Conservation (phyloP, 1,140 invertebrate species). For the Parasteatoda tepidariorum region DNA sequence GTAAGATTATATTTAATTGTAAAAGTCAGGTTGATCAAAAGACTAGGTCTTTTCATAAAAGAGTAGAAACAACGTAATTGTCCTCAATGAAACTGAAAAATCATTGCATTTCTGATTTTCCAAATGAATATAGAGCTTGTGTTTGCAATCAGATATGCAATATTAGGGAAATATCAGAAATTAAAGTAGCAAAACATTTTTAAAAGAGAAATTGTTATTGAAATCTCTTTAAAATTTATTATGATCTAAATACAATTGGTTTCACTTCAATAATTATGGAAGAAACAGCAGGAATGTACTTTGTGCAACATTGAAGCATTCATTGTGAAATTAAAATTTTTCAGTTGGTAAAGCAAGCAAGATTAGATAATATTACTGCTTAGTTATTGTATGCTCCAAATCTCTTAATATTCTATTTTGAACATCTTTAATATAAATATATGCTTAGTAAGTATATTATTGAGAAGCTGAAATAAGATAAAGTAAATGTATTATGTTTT, state of each 20-base stretch:
- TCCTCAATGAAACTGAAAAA: neutral
- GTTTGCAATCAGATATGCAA: conserved; percentile 9
- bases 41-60: neutral
- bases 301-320: neutral
- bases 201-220: conserved; percentile 10
- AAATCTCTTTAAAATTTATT: conserved; percentile 39
- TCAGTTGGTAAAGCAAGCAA: too few relatives aligned
- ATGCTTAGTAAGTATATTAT: too few relatives aligned
- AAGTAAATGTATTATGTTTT: too few relatives aligned
- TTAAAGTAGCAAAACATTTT: conserved; percentile 14
- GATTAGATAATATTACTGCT: too few relatives aligned
- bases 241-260: conserved; percentile 1
- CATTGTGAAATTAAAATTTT: neutral
- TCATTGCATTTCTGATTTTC: neutral
- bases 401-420: too few relatives aligned
- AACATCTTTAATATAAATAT: too few relatives aligned
- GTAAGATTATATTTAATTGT: neutral
- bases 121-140: neutral
- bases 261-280: neutral
- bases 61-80: neutral
- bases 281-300: neutral
- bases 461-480: too few relatives aligned
- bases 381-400: too few relatives aligned
- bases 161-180: conserved; percentile 6
- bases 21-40: neutral